Conservation (phyloP, 2,888 invertebrate species). For the Siphonodentalium dalli region DNA sequence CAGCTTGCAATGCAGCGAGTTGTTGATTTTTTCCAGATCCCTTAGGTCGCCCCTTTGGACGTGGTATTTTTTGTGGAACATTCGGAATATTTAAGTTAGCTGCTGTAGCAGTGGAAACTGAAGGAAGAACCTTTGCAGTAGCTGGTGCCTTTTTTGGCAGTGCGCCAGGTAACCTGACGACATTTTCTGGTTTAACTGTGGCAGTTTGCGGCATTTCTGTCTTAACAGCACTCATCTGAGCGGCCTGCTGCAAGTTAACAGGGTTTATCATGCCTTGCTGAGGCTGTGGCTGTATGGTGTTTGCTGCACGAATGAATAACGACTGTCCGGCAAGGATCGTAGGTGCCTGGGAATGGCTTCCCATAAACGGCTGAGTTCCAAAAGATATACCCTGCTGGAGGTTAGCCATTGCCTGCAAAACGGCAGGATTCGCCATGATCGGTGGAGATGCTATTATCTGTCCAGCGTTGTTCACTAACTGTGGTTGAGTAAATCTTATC, state of each 20-base stretch:
- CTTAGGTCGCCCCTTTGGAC: conserved; percentile 31
- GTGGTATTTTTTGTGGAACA: conserved; percentile 21
- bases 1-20: too few species aligned
- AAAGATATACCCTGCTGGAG: conserved; percentile 48
- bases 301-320: conserved; percentile 53
- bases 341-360: conserved; percentile 46
- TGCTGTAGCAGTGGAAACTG: conserved; percentile 17
- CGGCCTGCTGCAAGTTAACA: conserved; percentile 26
- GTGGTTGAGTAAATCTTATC: conserved; percentile 47
- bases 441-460: conserved; percentile 54
- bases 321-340: conserved; percentile 53
- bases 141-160: conserved; percentile 15
- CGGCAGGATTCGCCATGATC: conserved; percentile 51
- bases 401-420: conserved; percentile 54
- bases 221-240: conserved; percentile 29
- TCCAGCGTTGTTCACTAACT: conserved; percentile 49
- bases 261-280: conserved; percentile 22
- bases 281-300: conserved; percentile 42
- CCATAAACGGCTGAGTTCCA: conserved; percentile 47
- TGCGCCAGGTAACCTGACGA: conserved; percentile 25
- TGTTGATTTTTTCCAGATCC: conserved; percentile 20
- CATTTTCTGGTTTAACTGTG: conserved; percentile 30
- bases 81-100: conserved; percentile 25
- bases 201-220: conserved; percentile 32
- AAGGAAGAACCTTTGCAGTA: conserved; percentile 52